phyloP scores from a whole-genome alignment of 2,888 invertebrate species.

The Nemotelus pantherinus region DNA sequence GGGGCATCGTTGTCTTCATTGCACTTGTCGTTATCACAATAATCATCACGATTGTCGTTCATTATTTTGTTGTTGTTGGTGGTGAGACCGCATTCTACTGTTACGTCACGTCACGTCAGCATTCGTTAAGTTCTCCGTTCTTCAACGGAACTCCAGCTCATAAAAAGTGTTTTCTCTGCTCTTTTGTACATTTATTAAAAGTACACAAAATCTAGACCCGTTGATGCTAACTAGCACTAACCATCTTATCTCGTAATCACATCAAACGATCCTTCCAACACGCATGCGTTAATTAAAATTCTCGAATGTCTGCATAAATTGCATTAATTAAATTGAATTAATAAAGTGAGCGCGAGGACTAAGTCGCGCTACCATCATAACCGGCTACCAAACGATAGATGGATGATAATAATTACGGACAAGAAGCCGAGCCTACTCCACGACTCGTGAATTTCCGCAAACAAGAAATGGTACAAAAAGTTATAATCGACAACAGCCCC shows the following conservation, averaged over 20 bases:
- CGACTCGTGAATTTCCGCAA: no score
- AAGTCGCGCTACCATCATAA: constrained; percentile 14
- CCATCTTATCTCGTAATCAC: constrained; percentile 18
- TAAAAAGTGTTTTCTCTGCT: not conserved
- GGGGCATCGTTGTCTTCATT: constrained; percentile 20
- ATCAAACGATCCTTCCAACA: constrained; percentile 27
- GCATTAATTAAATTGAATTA: constrained; percentile 46
- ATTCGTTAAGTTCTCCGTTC: not conserved
- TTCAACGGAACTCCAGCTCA: not conserved
- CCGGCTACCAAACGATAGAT: no score
- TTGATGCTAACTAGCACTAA: not conserved
- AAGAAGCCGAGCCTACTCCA: no score
- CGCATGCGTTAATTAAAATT: constrained; percentile 46
- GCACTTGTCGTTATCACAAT: constrained; percentile 31
- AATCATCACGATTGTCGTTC: constrained; percentile 19
- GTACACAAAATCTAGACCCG: not conserved
- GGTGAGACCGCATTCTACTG: not conserved
- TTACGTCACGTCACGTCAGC: not conserved
- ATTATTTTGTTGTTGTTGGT: not conserved
- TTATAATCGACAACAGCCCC: no score
- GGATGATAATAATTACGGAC: no score
- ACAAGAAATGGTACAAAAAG: no score
- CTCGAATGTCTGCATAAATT: constrained; percentile 46
- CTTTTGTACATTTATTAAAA: not conserved
- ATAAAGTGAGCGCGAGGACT: constrained; percentile 30